Evolutionary conservation across 2,888 invertebrate genomes (phyloP).

Genomic region (Pharmacophagus antenor): DNA sequence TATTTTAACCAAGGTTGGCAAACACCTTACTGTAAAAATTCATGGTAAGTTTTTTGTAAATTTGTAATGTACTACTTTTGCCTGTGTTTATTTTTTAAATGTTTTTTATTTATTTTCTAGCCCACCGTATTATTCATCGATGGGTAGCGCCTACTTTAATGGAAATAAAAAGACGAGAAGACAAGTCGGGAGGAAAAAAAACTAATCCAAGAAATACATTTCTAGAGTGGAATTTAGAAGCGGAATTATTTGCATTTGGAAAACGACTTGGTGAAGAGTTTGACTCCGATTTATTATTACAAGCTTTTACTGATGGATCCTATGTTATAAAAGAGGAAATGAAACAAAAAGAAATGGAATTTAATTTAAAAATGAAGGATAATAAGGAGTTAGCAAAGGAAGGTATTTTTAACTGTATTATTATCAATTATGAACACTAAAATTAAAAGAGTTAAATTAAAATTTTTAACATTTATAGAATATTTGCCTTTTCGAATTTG

Average conservation of each 20-base stretch:
- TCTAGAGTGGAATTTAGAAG: constrained; percentile 93
- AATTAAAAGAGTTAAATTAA: too few relatives aligned
- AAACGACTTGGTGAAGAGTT: constrained; percentile 92
- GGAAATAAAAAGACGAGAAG: constrained; percentile 81
- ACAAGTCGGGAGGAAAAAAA: constrained; percentile 81
- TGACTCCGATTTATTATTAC: constrained; percentile 83
- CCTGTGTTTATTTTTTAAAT: neutral
- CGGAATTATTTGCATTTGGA: constrained; percentile 94
- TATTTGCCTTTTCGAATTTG: neutral
- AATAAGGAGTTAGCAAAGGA: constrained; percentile 85
- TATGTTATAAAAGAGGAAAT: constrained; percentile 87
- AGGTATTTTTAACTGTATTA: constrained; percentile 73
- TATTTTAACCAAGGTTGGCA: constrained; percentile 46
- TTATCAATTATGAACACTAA: too few relatives aligned
- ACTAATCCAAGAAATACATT: constrained; percentile 80
- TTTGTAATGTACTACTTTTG: neutral
- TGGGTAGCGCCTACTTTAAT: constrained; percentile 86
- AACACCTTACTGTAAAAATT: constrained; percentile 44
- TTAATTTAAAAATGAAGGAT: constrained; percentile 83
- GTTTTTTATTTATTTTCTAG: constrained; percentile 38
- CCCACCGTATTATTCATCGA: constrained; percentile 73
- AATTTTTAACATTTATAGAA: too few relatives aligned
- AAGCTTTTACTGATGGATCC: constrained; percentile 90
- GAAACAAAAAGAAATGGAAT: constrained; percentile 85
- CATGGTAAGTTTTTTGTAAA: constrained; percentile 46